A percentile compares a stretch with the other conserved stretches of the same genome.
These are phyloP conservation scores for Taphrorychus bicolor DNA, from an alignment of 2,888 invertebrate genomes.

Conservation along the genomic window DNA sequence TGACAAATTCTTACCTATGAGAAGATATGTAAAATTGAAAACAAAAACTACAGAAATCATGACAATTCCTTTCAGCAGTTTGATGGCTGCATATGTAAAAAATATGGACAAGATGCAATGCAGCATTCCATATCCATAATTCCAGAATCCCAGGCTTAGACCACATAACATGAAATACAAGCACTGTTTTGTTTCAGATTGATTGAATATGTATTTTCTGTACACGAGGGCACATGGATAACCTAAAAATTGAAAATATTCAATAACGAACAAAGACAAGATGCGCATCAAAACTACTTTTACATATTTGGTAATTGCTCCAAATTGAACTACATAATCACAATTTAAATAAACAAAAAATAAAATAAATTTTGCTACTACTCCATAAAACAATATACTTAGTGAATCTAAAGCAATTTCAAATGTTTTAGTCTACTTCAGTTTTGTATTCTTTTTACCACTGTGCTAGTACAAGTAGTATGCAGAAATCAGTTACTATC, in stretches of 20 bases:
- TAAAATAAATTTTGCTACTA: no score
- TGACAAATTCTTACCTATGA: constrained; percentile 62
- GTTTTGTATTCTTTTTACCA: no score
- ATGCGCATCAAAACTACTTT: no score
- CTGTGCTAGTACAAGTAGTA: no score
- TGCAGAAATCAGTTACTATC: no score
- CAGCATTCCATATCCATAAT: constrained; percentile 79
- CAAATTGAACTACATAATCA: background rate
- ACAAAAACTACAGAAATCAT: constrained; percentile 76
- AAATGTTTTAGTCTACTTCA: no score
- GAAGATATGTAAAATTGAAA: constrained; percentile 82
- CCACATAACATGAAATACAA: constrained; percentile 77
- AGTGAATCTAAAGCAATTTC: no score
- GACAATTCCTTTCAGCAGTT: constrained; percentile 69
- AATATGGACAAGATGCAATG: constrained; percentile 79
- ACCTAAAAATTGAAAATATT: constrained; percentile 66
- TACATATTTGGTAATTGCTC: background rate
- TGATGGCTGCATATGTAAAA: constrained; percentile 73
- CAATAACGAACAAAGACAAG: background rate
- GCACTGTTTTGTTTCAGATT: constrained; percentile 69
- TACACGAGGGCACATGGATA: constrained; percentile 76
- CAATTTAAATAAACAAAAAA: background rate
- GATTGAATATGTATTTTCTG: constrained; percentile 65
- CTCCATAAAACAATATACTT: no score
- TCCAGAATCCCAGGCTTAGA: constrained; percentile 78